Evolutionary conservation across 2,113 vertebrate species (phyloP).

Genomic region (Emydura subglobosa): DNA sequence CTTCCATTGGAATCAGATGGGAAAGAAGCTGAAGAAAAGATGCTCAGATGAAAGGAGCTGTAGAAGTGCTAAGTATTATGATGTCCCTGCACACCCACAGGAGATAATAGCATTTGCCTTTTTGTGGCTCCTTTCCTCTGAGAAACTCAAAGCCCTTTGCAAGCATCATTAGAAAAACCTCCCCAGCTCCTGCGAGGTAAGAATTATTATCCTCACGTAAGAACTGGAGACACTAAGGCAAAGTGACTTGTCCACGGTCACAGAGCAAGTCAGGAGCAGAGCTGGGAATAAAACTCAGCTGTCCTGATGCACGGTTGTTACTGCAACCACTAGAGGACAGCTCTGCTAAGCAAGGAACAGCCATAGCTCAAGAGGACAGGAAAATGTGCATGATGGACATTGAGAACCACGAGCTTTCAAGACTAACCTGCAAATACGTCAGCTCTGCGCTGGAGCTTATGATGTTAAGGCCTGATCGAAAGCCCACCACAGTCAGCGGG

Average conservation of each 20-base stretch:
- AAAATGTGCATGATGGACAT: background rate
- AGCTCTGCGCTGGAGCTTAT: background rate
- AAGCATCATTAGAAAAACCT: background rate
- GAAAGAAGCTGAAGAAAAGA: background rate
- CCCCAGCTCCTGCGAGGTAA: background rate
- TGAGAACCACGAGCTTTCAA: background rate
- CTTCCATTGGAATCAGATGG: background rate
- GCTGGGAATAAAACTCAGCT: background rate
- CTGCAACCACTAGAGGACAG: background rate
- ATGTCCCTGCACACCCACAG: background rate
- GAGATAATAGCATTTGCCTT: background rate
- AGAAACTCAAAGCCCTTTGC: background rate
- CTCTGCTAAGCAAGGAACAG: background rate
- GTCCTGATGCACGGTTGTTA: conserved; percentile 5
- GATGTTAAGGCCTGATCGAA: background rate
- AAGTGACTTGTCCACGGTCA: background rate
- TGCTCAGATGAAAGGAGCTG: background rate
- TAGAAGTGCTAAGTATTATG: background rate
- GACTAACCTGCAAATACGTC: background rate
- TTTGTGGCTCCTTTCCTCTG: background rate
- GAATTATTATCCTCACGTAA: background rate
- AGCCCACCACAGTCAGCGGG: background rate
- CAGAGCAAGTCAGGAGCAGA: background rate
- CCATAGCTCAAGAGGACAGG: background rate
- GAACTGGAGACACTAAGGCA: background rate